phyloP scores from a whole-genome alignment of 2,888 invertebrate genomes.

The Agrotis exclamationis region DNA sequence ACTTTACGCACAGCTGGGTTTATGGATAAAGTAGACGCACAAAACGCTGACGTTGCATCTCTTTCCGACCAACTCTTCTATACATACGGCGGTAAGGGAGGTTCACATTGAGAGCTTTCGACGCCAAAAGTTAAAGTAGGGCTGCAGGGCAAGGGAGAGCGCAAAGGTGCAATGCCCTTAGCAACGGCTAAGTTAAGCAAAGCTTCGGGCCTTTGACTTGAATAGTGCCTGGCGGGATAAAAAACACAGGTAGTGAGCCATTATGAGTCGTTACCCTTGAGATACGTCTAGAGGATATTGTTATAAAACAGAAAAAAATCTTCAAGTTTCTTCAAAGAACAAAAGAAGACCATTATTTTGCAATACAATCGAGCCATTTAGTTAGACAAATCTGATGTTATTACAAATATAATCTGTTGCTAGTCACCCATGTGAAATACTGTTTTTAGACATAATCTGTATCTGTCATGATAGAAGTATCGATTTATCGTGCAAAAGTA shows the following conservation, averaged over 20 bases:
- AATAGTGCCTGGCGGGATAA: conserved; percentile 80
- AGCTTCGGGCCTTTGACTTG: conserved; percentile 87
- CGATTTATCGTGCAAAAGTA: conserved; percentile 25
- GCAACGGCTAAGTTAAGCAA: conserved; percentile 83
- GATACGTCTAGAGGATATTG: conserved; percentile 85
- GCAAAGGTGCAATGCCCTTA: conserved; percentile 90
- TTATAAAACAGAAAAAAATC: conserved; percentile 59
- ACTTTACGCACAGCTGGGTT: conserved; percentile 85
- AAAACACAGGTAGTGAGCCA: conserved; percentile 89
- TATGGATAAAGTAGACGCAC: conserved; percentile 82
- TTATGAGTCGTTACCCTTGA: conserved; percentile 88
- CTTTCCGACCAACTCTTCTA: conserved; percentile 81
- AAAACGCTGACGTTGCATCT: conserved; percentile 83
- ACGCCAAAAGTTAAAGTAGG: conserved; percentile 87
- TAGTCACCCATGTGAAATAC: conserved; percentile 10
- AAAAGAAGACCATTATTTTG: conserved; percentile 48
- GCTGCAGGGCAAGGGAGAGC: conserved; percentile 90
- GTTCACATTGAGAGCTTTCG: conserved; percentile 79
- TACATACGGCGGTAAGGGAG: conserved; percentile 80
- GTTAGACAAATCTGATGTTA: conserved; percentile 6
- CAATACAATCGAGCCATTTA: conserved; percentile 19
- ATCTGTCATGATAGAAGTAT: conserved; percentile 23
- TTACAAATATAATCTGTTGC: conserved; percentile 31
- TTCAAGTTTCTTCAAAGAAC: conserved; percentile 45
- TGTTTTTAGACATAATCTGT: not conserved